A percentile compares a stretch with the other conserved stretches of the same genome.
Conservation (phyloP, 2,888 invertebrate species). For the Siphlonurus alternatus region DNA sequence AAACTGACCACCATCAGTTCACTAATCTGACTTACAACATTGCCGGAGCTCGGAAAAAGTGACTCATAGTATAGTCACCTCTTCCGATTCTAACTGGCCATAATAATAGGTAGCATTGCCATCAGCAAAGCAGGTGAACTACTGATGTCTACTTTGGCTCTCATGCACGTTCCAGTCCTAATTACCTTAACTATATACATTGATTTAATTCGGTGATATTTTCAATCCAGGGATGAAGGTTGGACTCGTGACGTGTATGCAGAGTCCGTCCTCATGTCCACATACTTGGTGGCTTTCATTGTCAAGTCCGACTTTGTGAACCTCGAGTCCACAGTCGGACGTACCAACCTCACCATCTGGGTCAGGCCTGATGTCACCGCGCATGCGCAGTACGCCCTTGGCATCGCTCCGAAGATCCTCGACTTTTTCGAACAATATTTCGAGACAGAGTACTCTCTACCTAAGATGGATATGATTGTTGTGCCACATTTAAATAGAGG, state of each 20-base stretch:
- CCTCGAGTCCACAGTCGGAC: conserved; percentile 28
- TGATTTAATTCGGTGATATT: too few species aligned
- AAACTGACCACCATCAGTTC: too few species aligned
- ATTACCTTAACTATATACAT: too few species aligned
- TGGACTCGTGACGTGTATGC: conserved; percentile 25
- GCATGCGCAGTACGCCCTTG: conserved; percentile 57
- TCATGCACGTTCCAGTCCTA: too few species aligned
- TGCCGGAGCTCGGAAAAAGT: too few species aligned
- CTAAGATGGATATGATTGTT: conserved; percentile 85
- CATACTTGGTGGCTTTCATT: conserved; percentile 70
- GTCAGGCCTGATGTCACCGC: conserved; percentile 53
- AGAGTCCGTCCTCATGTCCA: conserved; percentile 51
- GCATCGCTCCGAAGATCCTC: conserved; percentile 56
- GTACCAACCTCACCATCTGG: conserved; percentile 47
- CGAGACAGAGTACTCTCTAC: conserved; percentile 51
- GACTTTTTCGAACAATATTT: conserved; percentile 57
- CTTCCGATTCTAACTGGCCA: too few species aligned
- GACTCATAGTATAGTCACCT: too few species aligned
- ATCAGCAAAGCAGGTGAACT: too few species aligned
- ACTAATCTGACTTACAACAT: too few species aligned
- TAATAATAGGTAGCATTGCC: too few species aligned
- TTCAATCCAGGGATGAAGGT: not conserved
- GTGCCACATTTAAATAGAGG: conserved; percentile 78
- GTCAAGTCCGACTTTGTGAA: conserved; percentile 58
- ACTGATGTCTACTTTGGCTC: too few species aligned